phyloP scores from a whole-genome alignment of 2,888 invertebrate genomes.

The Stenichneumon culpator region DNA sequence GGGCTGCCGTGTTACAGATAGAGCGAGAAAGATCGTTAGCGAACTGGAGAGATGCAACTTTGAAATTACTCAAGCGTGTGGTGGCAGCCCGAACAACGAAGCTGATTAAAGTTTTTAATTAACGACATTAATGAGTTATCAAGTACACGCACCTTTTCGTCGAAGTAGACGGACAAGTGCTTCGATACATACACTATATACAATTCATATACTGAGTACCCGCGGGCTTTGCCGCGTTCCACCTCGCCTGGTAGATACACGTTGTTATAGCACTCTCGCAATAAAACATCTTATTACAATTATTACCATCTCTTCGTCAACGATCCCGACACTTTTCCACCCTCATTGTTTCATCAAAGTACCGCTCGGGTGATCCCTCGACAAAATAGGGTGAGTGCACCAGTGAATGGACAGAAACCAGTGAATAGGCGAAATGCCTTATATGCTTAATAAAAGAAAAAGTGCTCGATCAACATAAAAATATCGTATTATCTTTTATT shows the following conservation, averaged over 20 bases:
- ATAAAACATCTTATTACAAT: conserved; percentile 70
- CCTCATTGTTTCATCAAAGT: neutral
- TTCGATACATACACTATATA: neutral
- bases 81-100: conserved; percentile 48
- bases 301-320: conserved; percentile 65
- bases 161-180: conserved; percentile 29
- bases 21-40: conserved; percentile 47
- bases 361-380: neutral
- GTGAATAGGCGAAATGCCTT: no score
- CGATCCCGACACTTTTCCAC: neutral
- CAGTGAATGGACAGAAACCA: no score
- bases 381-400: no score
- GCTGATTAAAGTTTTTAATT: conserved; percentile 79
- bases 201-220: neutral
- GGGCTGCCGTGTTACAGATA: neutral
- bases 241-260: neutral
- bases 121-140: conserved; percentile 75
- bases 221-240: neutral
- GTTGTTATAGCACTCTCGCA: conserved; percentile 51
- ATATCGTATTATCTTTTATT: no score
- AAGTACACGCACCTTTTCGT: conserved; percentile 60
- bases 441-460: no score
- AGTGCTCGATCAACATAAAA: no score
- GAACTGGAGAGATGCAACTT: conserved; percentile 60
- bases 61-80: conserved; percentile 69